Conservation (phyloP, 2,888 invertebrate genomes). For the Andrena bicolor region DNA sequence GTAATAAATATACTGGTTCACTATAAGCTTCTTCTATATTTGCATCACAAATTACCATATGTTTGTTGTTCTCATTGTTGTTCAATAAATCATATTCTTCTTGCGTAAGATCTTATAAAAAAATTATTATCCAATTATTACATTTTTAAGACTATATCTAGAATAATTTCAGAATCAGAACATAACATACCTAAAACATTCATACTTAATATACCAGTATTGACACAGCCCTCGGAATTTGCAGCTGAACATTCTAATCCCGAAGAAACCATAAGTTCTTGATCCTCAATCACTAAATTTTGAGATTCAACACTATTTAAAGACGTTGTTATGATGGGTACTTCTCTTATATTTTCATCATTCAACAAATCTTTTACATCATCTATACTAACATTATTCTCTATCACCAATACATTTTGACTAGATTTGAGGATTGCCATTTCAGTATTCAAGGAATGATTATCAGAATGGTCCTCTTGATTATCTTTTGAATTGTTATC, state of each 20-base stretch:
- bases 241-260: not conserved
- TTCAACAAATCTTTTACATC: not conserved
- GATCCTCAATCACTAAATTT: not conserved
- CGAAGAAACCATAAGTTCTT: not conserved
- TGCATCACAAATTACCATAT: too few species aligned
- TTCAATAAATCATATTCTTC: conserved; percentile 4
- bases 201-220: not conserved
- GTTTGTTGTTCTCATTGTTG: not conserved
- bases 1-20: too few species aligned
- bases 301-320: not conserved
- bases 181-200: not conserved
- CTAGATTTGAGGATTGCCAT: not conserved
- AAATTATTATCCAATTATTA: not conserved
- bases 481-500: conserved; percentile 1
- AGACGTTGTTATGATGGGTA: not conserved
- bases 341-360: not conserved
- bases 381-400: not conserved
- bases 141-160: not conserved
- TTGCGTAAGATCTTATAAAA: not conserved
- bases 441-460: not conserved
- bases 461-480: conserved; percentile 7
- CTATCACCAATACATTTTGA: conserved; percentile 7
- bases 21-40: not conserved
- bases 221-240: not conserved
- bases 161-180: not conserved